Conservation (phyloP, 2,888 invertebrate species). For the Dicyrtomina minuta region DNA sequence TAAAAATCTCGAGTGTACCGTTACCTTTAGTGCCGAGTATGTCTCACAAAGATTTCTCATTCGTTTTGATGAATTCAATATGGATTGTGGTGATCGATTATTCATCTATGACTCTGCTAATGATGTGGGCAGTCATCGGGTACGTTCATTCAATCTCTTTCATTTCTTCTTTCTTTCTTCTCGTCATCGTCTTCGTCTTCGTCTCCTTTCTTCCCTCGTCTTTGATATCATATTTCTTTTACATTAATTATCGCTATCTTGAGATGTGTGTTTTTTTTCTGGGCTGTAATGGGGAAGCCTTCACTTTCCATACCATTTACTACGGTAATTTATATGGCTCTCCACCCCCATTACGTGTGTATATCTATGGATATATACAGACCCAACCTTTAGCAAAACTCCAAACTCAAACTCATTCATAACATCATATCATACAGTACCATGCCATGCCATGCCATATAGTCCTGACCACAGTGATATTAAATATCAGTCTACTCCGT, state of each 20-base stretch:
- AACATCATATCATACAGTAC: no score
- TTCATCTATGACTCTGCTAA: slow-evolving; percentile 91
- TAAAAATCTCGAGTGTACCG: slow-evolving; percentile 84
- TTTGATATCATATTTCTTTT: neutral
- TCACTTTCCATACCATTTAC: no score
- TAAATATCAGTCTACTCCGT: no score
- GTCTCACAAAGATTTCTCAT: slow-evolving; percentile 92
- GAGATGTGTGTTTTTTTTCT: no score
- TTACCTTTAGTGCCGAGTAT: slow-evolving; percentile 92
- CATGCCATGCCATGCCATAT: no score
- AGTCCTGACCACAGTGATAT: no score
- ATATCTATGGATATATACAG: no score
- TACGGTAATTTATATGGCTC: no score
- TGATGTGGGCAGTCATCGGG: slow-evolving; percentile 83
- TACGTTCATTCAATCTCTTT: slow-evolving; percentile 55
- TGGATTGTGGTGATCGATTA: slow-evolving; percentile 92
- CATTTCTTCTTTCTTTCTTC: slow-evolving; percentile 16
- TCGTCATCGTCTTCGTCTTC: no score
- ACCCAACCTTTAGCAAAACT: no score
- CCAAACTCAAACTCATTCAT: neutral
- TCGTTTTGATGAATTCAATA: slow-evolving; percentile 84
- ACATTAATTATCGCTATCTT: neutral
- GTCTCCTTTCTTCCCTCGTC: neutral
- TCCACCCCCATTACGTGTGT: no score
- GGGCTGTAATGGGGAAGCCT: no score